Conservation (phyloP, 2,888 invertebrate genomes). For the Cryptocheilus praepositus region DNA sequence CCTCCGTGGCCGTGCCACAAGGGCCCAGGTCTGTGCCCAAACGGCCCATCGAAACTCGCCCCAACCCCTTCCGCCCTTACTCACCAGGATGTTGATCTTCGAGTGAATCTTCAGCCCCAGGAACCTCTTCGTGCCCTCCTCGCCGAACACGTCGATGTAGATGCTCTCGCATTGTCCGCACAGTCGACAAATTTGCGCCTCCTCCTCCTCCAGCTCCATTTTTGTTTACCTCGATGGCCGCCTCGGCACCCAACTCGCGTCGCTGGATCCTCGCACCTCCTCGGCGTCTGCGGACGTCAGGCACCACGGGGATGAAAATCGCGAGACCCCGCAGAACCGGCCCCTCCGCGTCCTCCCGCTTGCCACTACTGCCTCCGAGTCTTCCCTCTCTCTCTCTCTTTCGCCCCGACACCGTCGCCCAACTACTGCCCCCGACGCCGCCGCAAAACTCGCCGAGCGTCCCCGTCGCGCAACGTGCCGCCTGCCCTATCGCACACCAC, state of each 20-base stretch:
- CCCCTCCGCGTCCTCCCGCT: too few relatives aligned
- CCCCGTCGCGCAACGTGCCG: too few relatives aligned
- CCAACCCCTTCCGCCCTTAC: constrained; percentile 36
- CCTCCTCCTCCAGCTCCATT: constrained; percentile 68
- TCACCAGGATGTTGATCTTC: constrained; percentile 72
- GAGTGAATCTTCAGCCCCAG: constrained; percentile 68
- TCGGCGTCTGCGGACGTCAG: too few relatives aligned
- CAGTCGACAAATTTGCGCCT: constrained; percentile 68
- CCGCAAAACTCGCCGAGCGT: too few relatives aligned
- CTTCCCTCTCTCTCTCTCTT: too few relatives aligned
- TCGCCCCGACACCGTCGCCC: too few relatives aligned
- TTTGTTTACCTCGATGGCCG: constrained; percentile 62
- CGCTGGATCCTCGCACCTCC: neutral
- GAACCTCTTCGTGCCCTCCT: constrained; percentile 67
- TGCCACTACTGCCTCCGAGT: too few relatives aligned
- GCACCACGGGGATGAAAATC: too few relatives aligned
- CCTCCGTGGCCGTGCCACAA: constrained; percentile 37
- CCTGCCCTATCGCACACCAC: too few relatives aligned
- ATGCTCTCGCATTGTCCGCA: constrained; percentile 69
- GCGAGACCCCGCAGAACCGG: too few relatives aligned
- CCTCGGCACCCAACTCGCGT: constrained; percentile 57
- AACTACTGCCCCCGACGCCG: too few relatives aligned
- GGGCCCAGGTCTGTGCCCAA: constrained; percentile 37
- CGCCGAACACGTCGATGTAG: constrained; percentile 70
- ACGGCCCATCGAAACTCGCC: constrained; percentile 25